Evolutionary conservation across 1,140 invertebrate genomes (phyloP).

Genomic region (Ctenoplectra terminalis): DNA sequence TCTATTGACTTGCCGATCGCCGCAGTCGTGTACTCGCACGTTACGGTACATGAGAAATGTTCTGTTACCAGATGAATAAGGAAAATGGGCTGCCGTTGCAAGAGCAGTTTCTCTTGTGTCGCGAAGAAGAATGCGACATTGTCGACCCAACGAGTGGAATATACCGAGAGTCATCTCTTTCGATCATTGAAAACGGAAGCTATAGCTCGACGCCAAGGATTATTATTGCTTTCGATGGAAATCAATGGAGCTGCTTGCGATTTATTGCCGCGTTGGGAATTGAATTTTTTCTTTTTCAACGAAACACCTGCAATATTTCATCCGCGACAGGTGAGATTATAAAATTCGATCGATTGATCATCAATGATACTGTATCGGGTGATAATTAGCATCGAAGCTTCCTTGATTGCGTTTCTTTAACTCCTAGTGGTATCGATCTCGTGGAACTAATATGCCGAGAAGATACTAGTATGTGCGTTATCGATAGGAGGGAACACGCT

Average conservation of each 20-base stretch:
- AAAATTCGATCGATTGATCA: background rate
- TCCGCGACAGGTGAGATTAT: background rate
- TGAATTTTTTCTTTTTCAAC: background rate
- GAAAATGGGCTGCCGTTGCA: constrained; percentile 60
- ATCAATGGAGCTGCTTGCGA: background rate
- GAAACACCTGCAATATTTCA: background rate
- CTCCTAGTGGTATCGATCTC: background rate
- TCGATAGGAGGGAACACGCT: constrained; percentile 17
- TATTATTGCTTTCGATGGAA: background rate
- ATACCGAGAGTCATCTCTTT: constrained; percentile 47
- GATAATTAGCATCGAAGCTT: background rate
- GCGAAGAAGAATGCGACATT: constrained; percentile 55
- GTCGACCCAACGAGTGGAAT: constrained; percentile 40
- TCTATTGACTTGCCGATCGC: constrained; percentile 62
- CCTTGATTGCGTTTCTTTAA: background rate
- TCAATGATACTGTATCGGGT: background rate
- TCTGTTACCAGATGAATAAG: constrained; percentile 62
- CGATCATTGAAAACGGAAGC: constrained; percentile 46
- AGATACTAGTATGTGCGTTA: background rate
- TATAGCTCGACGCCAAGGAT: constrained; percentile 36
- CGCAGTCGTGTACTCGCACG: constrained; percentile 15
- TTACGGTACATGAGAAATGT: constrained; percentile 59
- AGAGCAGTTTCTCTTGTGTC: constrained; percentile 59
- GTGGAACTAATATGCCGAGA: background rate
- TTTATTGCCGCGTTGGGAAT: background rate